Base-by-base conservation (phyloP, 30 jellyfish, hydroid and myxozoan species). In the Pelagia noctiluca region DNA sequence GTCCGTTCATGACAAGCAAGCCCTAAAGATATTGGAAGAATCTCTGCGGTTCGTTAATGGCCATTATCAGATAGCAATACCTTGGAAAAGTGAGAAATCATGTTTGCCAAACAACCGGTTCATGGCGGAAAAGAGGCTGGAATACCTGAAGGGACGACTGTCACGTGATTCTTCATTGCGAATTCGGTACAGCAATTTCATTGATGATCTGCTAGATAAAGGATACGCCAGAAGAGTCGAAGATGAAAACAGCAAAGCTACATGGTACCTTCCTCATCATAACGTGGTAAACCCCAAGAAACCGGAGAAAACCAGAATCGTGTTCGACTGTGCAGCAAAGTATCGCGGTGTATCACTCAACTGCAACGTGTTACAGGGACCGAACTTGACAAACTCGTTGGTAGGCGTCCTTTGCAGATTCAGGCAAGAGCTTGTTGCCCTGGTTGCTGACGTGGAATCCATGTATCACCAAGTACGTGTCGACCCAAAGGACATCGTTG, bases 201-300 rank as follows among this genome's bases (percentile, higher is more conserved):
- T 76, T 33, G 88, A 76, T 4, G 78, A 76, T 61, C 35, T 54
- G 70, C 78, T 33, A 61, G 36, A 11, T 23, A 52, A 35, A 12
- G 77, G 77, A 36, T 76, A 50, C 35, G 60, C 87, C 7, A 33
- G 77, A 76, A 76, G 0, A 35, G 38, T 76, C 33, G 24, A 7
- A 18, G 68, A 52, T 3, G 26, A 19, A 2, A 19, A 52, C 7
- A 4, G 30, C 16, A 67, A 80, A 2, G 26, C 12, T 13, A 37
- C 65, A 18, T 76, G 88, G 88, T 76, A 76, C 34, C 42, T 76
- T 19, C 88, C 88, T 7, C 82, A 61, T 76, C 88, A 76, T 33
- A 53, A 37, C 12, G 82, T 76, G 7, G 22, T 21, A 3, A 35
- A 76, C 38, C 82, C 88, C n/a, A 76, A 76, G 78, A 76, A 76